Conservation (phyloP, 2,797 vertebrate species). For the Notoglanidium macrostoma region DNA sequence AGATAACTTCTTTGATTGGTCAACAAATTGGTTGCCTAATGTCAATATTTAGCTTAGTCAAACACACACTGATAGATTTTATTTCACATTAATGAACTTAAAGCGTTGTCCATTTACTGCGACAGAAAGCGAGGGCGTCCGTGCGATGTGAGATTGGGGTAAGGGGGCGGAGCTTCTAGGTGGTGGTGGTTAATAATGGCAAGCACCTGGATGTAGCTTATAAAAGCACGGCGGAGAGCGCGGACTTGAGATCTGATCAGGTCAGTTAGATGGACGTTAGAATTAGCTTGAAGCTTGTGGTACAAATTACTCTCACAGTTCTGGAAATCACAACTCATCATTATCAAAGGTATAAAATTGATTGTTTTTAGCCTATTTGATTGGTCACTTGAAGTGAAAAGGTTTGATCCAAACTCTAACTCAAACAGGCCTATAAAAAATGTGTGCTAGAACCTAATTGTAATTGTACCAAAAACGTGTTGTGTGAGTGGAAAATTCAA, state of each 20-base stretch:
- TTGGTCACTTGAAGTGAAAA: neutral
- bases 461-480: neutral
- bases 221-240: neutral
- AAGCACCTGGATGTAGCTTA: too few species aligned
- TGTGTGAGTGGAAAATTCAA: neutral
- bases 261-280: neutral
- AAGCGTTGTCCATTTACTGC: neutral
- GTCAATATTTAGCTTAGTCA: neutral
- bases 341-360: neutral
- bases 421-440: neutral
- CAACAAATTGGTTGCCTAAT: too few species aligned
- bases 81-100: neutral
- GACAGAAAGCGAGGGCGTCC: too few species aligned
- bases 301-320: neutral
- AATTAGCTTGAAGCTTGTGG: neutral
- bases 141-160: neutral
- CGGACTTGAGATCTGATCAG: neutral
- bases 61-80: too few species aligned
- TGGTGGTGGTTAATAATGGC: neutral
- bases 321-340: neutral
- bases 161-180: neutral
- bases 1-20: too few species aligned
- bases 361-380: neutral
- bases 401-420: neutral
- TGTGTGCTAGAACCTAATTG: neutral